These are phyloP conservation scores for Pseudochromis fuscus DNA, from an alignment of 2,797 vertebrate genomes.

Conservation along the genomic window DNA sequence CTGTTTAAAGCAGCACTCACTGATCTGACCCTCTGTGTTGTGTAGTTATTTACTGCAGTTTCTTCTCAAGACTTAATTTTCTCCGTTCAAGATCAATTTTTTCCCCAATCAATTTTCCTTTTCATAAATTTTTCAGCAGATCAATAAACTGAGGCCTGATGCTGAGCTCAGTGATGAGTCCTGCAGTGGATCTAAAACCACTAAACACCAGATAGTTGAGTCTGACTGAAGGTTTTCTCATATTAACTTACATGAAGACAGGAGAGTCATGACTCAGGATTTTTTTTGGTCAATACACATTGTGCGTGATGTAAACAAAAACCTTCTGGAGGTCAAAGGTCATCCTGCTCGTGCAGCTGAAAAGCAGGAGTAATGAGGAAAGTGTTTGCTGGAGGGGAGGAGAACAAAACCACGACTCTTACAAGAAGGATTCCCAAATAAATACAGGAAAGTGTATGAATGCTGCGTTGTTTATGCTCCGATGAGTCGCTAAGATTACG, in stretches of 20 bases:
- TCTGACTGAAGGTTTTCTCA: background rate
- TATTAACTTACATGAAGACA: background rate
- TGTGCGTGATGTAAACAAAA: background rate
- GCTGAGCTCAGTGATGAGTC: too few relatives aligned
- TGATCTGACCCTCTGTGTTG: too few relatives aligned
- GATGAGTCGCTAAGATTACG: background rate
- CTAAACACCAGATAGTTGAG: too few relatives aligned
- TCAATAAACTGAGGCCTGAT: background rate
- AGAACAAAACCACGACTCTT: background rate
- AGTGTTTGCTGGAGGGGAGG: background rate
- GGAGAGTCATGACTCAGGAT: too few relatives aligned
- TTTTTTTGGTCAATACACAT: too few relatives aligned
- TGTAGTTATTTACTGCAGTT: background rate
- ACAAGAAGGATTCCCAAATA: background rate
- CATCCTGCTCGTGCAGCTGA: background rate
- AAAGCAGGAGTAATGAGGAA: background rate
- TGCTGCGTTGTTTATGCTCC: background rate
- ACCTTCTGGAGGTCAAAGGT: slow-evolving; percentile 19
- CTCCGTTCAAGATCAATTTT: background rate
- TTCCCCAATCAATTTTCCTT: slow-evolving; percentile 2
- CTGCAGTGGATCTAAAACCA: background rate
- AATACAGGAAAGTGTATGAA: background rate
- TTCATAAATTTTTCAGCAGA: background rate
- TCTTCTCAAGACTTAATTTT: background rate
- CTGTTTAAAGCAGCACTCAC: too few relatives aligned